Evolutionary conservation across 2,888 invertebrate species (phyloP).

Genomic region (Agrotis exclamationis): DNA sequence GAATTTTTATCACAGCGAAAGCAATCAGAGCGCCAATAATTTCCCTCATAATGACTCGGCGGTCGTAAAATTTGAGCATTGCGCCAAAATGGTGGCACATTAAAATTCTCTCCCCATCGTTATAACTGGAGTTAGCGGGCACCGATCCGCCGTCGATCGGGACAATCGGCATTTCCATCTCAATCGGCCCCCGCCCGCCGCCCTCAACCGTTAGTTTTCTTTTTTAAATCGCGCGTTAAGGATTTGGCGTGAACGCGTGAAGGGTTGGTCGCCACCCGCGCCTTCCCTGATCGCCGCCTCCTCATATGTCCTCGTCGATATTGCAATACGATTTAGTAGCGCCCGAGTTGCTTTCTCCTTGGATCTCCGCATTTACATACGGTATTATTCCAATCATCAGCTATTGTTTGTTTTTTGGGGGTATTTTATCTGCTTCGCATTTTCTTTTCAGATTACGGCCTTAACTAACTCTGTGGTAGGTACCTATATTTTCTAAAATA

Average conservation of each 20-base stretch:
- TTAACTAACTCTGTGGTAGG: background rate
- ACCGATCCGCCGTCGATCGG: constrained; percentile 81
- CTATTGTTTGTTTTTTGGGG: constrained; percentile 61
- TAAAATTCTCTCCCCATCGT: constrained; percentile 91
- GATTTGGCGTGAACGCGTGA: constrained; percentile 89
- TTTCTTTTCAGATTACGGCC: constrained; percentile 21
- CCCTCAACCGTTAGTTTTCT: constrained; percentile 88
- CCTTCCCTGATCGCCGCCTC: constrained; percentile 75
- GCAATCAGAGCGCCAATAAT: constrained; percentile 91
- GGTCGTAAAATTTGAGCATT: constrained; percentile 91
- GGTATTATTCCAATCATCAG: constrained; percentile 64
- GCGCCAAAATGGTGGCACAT: constrained; percentile 91
- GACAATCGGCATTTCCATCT: constrained; percentile 90
- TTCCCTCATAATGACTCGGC: constrained; percentile 90
- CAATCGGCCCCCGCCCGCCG: constrained; percentile 80
- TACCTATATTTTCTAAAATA: constrained; percentile 9
- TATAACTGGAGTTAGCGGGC: constrained; percentile 89
- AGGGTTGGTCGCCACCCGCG: constrained; percentile 83
- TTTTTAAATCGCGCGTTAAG: constrained; percentile 91
- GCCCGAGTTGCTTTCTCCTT: constrained; percentile 62
- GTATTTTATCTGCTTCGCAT: constrained; percentile 11
- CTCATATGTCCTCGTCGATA: constrained; percentile 85
- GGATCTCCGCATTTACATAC: constrained; percentile 64
- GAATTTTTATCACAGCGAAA: constrained; percentile 91
- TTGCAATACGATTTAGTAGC: constrained; percentile 77